Conservation (phyloP, 1,140 invertebrate genomes). For the Anadara kagoshimensis region DNA sequence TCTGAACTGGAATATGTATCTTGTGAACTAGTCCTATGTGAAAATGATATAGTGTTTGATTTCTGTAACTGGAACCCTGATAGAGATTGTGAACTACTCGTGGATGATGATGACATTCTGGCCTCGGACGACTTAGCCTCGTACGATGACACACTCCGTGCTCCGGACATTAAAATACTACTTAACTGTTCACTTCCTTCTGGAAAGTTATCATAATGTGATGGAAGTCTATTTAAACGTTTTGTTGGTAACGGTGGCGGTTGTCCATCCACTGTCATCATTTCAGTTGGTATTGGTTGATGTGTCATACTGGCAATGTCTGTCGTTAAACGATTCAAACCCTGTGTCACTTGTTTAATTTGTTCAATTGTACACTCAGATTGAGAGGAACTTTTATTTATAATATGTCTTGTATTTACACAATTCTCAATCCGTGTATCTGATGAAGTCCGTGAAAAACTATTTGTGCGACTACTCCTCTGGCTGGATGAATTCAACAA, state of each 20-base stretch:
- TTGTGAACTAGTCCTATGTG: constrained; percentile 58
- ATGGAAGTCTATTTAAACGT: constrained; percentile 79
- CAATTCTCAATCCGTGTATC: constrained; percentile 41
- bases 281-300: not conserved
- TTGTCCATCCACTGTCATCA: constrained; percentile 15
- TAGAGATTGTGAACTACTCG: constrained; percentile 57
- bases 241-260: constrained; percentile 85
- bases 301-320: constrained; percentile 60
- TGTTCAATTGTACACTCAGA: constrained; percentile 58
- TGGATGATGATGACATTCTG: constrained; percentile 54
- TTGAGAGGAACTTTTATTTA: constrained; percentile 40
- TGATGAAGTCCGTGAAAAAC: constrained; percentile 45
- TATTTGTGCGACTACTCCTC: constrained; percentile 24
- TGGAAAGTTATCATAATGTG: constrained; percentile 83
- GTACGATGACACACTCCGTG: not conserved
- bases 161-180: constrained; percentile 16
- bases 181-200: constrained; percentile 36
- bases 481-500: constrained; percentile 28
- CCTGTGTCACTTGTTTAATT: constrained; percentile 65
- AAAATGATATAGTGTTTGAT: constrained; percentile 42
- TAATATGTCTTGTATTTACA: constrained; percentile 17
- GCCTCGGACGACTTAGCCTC: constrained; percentile 71
- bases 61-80: constrained; percentile 49
- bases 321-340: constrained; percentile 66
- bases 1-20: constrained; percentile 68